Conservation (phyloP, 2,113 vertebrate species). For the Limanda limanda region DNA sequence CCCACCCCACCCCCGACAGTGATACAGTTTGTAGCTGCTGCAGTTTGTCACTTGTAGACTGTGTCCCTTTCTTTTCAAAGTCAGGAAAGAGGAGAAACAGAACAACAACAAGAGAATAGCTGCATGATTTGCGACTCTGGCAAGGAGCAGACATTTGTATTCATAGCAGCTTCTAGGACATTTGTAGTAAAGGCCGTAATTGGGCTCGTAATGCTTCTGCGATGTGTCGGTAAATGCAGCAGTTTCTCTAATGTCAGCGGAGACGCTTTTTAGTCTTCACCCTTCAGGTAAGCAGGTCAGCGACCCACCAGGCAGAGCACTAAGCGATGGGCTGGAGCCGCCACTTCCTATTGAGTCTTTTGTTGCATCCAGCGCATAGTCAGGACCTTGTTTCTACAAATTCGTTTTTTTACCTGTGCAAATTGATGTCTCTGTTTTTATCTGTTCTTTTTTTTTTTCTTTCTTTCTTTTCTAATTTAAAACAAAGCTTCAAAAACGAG, state of each 20-base stretch:
- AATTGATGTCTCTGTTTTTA: conserved; percentile 75
- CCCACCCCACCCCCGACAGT: neutral
- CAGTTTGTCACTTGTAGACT: neutral
- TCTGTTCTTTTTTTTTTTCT: conserved; percentile 81
- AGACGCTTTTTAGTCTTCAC: neutral
- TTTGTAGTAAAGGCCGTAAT: conserved; percentile 26
- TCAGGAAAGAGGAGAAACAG: conserved; percentile 1
- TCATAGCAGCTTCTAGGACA: conserved; percentile 20
- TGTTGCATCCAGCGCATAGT: conserved; percentile 1
- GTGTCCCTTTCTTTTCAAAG: conserved; percentile 28
- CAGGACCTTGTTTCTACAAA: conserved; percentile 33
- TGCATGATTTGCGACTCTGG: conserved; percentile 21
- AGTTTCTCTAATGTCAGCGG: conserved; percentile 23
- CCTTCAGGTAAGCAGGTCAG: conserved; percentile 32
- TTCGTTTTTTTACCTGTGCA: conserved; percentile 62
- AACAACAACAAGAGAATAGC: conserved; percentile 1
- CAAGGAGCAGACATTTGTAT: conserved; percentile 16
- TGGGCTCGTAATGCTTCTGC: conserved; percentile 14
- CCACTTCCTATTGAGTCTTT: neutral
- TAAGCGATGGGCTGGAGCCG: conserved; percentile 1
- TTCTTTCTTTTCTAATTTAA: conserved; percentile 73
- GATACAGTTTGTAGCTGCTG: neutral
- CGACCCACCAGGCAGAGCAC: neutral
- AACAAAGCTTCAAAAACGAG: conserved; percentile 99
- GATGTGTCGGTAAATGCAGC: conserved; percentile 27